Evolutionary conservation across 2,888 invertebrate genomes (phyloP).

Genomic region (Sipunculus nudus): DNA sequence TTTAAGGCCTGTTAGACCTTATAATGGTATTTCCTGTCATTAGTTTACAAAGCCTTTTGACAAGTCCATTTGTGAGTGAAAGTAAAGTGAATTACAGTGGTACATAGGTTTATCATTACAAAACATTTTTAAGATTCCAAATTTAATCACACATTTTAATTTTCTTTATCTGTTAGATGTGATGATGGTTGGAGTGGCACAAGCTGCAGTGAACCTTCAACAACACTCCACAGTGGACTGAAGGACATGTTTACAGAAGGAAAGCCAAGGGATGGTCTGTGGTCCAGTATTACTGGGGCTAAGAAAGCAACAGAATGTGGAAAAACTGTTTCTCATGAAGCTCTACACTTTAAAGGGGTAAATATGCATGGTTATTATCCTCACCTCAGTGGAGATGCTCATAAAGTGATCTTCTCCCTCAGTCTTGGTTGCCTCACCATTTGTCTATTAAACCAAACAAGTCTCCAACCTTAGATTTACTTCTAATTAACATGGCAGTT

Average conservation of each 20-base stretch:
- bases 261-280: slow-evolving; percentile 40
- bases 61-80: too few species aligned
- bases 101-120: too few species aligned
- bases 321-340: slow-evolving; percentile 58
- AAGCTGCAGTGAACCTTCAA: slow-evolving; percentile 50
- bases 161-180: slow-evolving; percentile 49
- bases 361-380: slow-evolving; percentile 25
- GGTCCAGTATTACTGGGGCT: slow-evolving; percentile 60
- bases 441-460: too few species aligned
- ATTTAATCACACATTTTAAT: not conserved
- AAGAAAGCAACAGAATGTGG: slow-evolving; percentile 56
- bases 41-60: too few species aligned
- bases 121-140: too few species aligned
- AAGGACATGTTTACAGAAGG: slow-evolving; percentile 53
- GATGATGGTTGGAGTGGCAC: slow-evolving; percentile 61
- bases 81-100: too few species aligned
- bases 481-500: too few species aligned
- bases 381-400: not conserved
- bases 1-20: too few species aligned
- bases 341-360: slow-evolving; percentile 66
- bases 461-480: too few species aligned
- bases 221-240: slow-evolving; percentile 52
- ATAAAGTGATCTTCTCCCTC: too few species aligned
- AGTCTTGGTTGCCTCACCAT: too few species aligned
- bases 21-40: too few species aligned